These are phyloP conservation scores for Brienomyrus longianalis DNA, from an alignment of 2,113 vertebrate genomes.

Conservation along the genomic window DNA sequence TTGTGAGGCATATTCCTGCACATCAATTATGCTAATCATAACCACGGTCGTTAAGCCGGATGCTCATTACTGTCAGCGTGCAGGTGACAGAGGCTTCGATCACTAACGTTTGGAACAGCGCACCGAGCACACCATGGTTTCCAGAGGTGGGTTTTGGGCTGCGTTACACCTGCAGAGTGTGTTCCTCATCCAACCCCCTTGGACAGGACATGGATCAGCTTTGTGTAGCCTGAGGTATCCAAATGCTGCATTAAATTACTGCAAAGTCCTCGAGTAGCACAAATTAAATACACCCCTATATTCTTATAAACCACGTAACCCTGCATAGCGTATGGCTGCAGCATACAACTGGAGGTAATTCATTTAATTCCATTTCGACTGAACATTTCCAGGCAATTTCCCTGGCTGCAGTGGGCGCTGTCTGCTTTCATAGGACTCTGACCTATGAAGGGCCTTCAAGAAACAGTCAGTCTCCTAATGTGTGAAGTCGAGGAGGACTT, in stretches of 20 bases:
- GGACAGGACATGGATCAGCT: constrained; percentile 68
- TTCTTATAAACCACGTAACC: not conserved
- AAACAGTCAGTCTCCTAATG: constrained; percentile 74
- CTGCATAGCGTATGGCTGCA: constrained; percentile 14
- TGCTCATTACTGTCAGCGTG: constrained; percentile 78
- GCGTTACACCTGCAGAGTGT: constrained; percentile 63
- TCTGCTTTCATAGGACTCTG: constrained; percentile 69
- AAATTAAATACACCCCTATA: not conserved
- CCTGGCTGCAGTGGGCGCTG: constrained; percentile 56
- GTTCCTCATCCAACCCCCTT: constrained; percentile 71
- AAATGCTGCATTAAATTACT: not conserved
- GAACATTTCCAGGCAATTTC: constrained; percentile 64
- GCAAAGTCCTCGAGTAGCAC: constrained; percentile 20
- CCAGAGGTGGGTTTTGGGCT: constrained; percentile 63
- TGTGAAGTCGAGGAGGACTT: constrained; percentile 38
- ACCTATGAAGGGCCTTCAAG: constrained; percentile 74
- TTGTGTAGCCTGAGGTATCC: constrained; percentile 77
- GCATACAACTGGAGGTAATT: not conserved
- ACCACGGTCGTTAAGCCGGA: constrained; percentile 77
- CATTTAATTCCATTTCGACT: not conserved
- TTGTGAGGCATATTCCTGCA: constrained; percentile 61
- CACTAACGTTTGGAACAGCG: constrained; percentile 59
- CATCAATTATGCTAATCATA: constrained; percentile 84
- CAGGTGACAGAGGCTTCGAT: constrained; percentile 77
- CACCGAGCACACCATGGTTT: constrained; percentile 66